Conservation (phyloP, 64 coral and sea anemone species). For the Dendronephthya gigantea region DNA sequence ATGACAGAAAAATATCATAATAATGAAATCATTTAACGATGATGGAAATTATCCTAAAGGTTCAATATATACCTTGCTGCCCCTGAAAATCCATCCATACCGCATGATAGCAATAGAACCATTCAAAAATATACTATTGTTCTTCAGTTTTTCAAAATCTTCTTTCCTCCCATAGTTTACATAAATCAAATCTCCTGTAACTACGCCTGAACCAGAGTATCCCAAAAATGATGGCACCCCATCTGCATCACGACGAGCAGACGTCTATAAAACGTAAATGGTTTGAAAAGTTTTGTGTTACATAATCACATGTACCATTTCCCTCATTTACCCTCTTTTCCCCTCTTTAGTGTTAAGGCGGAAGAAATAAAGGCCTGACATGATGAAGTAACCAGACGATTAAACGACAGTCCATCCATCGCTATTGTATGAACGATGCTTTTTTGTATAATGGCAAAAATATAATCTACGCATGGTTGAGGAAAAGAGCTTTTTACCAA, state of each 20-base stretch:
- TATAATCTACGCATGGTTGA: no score
- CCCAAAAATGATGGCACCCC: constrained; percentile 39
- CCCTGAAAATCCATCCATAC: constrained; percentile 56
- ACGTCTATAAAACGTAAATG: constrained; percentile 27
- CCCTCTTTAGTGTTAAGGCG: no score
- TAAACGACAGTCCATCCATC: no score
- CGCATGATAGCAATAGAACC: constrained; percentile 53
- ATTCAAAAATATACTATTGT: constrained; percentile 51
- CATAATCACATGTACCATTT: no score
- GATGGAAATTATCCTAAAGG: neutral
- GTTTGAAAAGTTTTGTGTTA: no score
- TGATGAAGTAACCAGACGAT: no score
- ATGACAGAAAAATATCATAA: neutral
- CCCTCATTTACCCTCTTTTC: no score
- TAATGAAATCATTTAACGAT: neutral
- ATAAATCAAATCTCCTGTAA: constrained; percentile 56
- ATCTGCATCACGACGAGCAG: constrained; percentile 27
- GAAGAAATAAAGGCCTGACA: no score
- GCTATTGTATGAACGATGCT: no score
- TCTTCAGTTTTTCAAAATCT: constrained; percentile 52
- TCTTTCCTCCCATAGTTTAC: constrained; percentile 64
- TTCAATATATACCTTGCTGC: constrained; percentile 57
- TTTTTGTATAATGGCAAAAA: no score
- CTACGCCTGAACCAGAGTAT: constrained; percentile 42
- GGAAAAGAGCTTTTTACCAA: no score